phyloP scores from a whole-genome alignment of 1,140 invertebrate species.

The Drosophila lacteicornis region DNA sequence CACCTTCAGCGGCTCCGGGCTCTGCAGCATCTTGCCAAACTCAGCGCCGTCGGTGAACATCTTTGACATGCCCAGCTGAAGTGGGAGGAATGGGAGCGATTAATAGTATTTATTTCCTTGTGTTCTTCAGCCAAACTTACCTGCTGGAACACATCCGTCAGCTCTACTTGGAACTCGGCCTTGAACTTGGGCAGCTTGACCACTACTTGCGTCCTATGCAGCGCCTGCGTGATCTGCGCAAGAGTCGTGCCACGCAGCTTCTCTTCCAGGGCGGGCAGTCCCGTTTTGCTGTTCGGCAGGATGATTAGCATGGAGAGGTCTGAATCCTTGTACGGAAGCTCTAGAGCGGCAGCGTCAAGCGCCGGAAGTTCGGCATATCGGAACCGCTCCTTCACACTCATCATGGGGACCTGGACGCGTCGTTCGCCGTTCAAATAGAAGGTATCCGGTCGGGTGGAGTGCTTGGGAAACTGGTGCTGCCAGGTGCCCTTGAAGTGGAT shows the following conservation, averaged over 20 bases:
- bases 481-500: slow-evolving; percentile 87
- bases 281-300: slow-evolving; percentile 86
- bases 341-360: slow-evolving; percentile 68
- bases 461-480: slow-evolving; percentile 57
- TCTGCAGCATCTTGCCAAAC: slow-evolving; percentile 87
- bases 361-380: slow-evolving; percentile 60
- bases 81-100: background rate
- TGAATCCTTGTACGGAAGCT: slow-evolving; percentile 83
- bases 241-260: slow-evolving; percentile 84
- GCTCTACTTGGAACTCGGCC: slow-evolving; percentile 86
- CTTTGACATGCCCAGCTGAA: slow-evolving; percentile 86
- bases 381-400: slow-evolving; percentile 85
- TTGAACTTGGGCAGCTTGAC: slow-evolving; percentile 88
- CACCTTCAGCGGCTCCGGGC: slow-evolving; percentile 85
- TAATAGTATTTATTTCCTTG: background rate
- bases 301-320: slow-evolving; percentile 86
- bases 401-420: slow-evolving; percentile 85
- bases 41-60: slow-evolving; percentile 87
- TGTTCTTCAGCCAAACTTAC: slow-evolving; percentile 63
- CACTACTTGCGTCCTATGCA: slow-evolving; percentile 80
- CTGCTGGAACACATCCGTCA: slow-evolving; percentile 85
- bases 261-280: slow-evolving; percentile 85
- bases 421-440: slow-evolving; percentile 64
- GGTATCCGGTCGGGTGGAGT: slow-evolving; percentile 45
- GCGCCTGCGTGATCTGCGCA: slow-evolving; percentile 62